Evolutionary conservation across 37 sponge, comb jelly and placozoan genomes (phyloP).

Genomic region (Spongilla lacustris): DNA sequence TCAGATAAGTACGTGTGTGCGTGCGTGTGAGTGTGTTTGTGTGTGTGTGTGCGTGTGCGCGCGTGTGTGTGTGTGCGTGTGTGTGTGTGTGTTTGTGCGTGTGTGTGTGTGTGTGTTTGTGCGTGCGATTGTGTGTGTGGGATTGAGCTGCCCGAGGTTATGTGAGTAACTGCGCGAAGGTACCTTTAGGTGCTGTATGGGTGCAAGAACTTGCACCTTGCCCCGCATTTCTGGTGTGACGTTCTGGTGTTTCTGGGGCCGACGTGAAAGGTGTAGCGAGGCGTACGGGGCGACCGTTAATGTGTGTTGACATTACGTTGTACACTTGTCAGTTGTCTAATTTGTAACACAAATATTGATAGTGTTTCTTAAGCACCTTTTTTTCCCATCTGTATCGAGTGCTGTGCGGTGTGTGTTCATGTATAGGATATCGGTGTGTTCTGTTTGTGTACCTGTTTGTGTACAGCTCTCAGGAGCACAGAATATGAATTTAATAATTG

Average conservation of each 20-base stretch:
- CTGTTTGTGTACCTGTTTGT: not conserved
- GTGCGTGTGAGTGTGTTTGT: slow-evolving; percentile 51
- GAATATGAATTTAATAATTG: not conserved
- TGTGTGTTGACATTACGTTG: no score
- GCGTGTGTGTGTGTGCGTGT: slow-evolving; percentile 16
- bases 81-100: slow-evolving; percentile 2
- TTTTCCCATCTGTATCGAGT: not conserved
- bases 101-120: no score
- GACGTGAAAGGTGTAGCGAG: not conserved
- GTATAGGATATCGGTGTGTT: not conserved
- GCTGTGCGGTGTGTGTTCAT: not conserved
- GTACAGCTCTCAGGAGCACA: not conserved
- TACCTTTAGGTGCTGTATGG: not conserved
- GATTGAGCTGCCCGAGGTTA: not conserved
- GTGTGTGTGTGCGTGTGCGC: slow-evolving; percentile 8
- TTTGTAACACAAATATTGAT: not conserved
- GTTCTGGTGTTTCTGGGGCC: no score
- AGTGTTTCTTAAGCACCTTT: not conserved
- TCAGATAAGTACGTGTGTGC: not conserved
- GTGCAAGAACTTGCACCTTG: not conserved
- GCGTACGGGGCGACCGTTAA: no score
- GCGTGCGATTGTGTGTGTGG: not conserved
- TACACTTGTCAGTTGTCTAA: no score
- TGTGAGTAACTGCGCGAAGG: not conserved
- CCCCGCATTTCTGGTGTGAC: not conserved